These are phyloP conservation scores for Clanis bilineata DNA, from an alignment of 2,888 invertebrate species.

Conservation along the genomic window DNA sequence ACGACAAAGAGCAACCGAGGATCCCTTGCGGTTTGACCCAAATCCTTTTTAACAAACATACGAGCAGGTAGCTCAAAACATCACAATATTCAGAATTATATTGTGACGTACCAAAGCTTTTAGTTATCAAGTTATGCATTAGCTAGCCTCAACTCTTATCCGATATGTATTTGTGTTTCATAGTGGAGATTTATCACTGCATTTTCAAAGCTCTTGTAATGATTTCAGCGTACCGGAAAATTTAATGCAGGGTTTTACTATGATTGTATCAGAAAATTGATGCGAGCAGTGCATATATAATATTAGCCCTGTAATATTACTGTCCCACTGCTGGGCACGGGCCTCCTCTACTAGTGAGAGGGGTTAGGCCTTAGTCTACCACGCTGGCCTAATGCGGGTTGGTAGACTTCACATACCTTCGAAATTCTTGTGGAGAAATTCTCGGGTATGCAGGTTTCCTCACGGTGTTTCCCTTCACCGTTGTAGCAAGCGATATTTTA, in stretches of 20 bases:
- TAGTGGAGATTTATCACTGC: slow-evolving; percentile 53
- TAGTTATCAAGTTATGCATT: slow-evolving; percentile 66
- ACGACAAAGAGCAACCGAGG: background rate
- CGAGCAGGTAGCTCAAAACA: background rate
- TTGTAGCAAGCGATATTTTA: no score
- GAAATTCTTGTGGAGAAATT: no score
- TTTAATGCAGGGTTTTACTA: slow-evolving; percentile 22
- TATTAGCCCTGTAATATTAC: no score
- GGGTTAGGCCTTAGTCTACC: no score
- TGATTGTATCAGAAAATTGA: slow-evolving; percentile 20
- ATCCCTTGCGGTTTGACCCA: slow-evolving; percentile 4
- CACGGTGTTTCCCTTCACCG: no score
- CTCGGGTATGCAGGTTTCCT: no score
- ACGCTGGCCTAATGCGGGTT: no score
- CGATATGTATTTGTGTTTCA: slow-evolving; percentile 40
- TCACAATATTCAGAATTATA: slow-evolving; percentile 17
- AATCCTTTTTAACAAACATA: background rate
- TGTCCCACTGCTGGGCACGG: no score
- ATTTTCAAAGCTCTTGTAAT: slow-evolving; percentile 28
- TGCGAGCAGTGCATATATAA: no score
- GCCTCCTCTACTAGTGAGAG: no score
- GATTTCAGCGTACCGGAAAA: slow-evolving; percentile 24
- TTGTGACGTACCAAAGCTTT: slow-evolving; percentile 58
- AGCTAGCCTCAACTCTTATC: slow-evolving; percentile 48
- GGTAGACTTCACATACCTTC: no score